Conservation (phyloP, 2,797 vertebrate species). For the Eulemur coronatus region DNA sequence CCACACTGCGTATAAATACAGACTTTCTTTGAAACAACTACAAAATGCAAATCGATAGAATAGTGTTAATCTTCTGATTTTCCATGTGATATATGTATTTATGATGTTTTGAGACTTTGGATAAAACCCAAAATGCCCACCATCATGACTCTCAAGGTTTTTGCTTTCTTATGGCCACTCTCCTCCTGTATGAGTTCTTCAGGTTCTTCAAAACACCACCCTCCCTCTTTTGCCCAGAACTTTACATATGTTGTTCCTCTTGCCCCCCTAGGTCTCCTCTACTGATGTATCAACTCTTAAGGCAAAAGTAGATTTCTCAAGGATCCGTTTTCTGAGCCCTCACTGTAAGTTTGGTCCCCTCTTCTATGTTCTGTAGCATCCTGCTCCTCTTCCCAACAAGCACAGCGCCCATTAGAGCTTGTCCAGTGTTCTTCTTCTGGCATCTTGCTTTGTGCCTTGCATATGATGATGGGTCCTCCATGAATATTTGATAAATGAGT, state of each 20-base stretch:
- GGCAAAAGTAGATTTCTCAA: background rate
- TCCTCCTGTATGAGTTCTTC: background rate
- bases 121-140: background rate
- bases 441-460: background rate
- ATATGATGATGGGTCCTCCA: background rate
- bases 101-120: background rate
- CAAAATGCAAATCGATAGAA: background rate
- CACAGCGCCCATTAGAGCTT: background rate
- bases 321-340: background rate
- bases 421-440: background rate
- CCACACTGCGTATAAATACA: background rate
- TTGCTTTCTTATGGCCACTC: background rate
- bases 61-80: background rate
- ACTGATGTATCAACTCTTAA: background rate
- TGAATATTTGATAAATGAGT: background rate
- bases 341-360: background rate
- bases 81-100: background rate
- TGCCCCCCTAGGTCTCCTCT: background rate
- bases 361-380: background rate
- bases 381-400: background rate
- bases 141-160: background rate
- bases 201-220: background rate
- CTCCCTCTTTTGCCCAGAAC: background rate
- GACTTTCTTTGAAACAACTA: constrained; percentile 21
- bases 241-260: background rate